These are phyloP conservation scores for Cyclophora punctaria DNA, from an alignment of 2,888 invertebrate species.

Conservation along the genomic window DNA sequence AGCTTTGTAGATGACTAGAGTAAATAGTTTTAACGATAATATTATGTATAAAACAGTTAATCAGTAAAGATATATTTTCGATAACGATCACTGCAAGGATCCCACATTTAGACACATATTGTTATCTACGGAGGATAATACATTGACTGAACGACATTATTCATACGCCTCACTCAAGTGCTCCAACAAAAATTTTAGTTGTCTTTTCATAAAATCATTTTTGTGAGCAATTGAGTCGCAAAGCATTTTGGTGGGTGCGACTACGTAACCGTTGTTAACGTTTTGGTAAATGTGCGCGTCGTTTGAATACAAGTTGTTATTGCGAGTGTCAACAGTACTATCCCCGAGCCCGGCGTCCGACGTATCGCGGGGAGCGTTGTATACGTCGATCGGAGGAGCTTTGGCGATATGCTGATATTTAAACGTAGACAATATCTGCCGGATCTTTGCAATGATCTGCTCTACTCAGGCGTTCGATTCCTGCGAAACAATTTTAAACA, in stretches of 20 bases:
- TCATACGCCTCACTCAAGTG: slow-evolving; percentile 80
- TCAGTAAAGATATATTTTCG: slow-evolving; percentile 52
- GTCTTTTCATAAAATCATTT: slow-evolving; percentile 64
- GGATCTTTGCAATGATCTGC: slow-evolving; percentile 90
- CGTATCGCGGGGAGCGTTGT: slow-evolving; percentile 56
- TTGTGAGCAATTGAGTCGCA: slow-evolving; percentile 70
- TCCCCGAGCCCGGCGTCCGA: slow-evolving; percentile 48
- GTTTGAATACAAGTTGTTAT: slow-evolving; percentile 40
- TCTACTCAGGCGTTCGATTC: slow-evolving; percentile 93
- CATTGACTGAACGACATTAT: slow-evolving; percentile 64
- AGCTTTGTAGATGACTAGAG: slow-evolving; percentile 73
- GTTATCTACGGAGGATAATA: slow-evolving; percentile 58
- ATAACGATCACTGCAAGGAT: slow-evolving; percentile 76
- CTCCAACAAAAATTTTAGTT: slow-evolving; percentile 78
- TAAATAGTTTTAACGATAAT: slow-evolving; percentile 57
- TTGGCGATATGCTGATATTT: slow-evolving; percentile 77
- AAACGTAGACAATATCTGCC: slow-evolving; percentile 85
- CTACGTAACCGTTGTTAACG: slow-evolving; percentile 67
- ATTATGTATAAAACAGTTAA: slow-evolving; percentile 57
- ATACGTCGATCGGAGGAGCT: slow-evolving; percentile 67
- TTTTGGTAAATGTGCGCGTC: slow-evolving; percentile 50
- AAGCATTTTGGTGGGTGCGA: slow-evolving; percentile 61
- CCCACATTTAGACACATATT: slow-evolving; percentile 63
- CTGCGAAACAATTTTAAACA: slow-evolving; percentile 74
- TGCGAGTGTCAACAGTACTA: slow-evolving; percentile 58